A percentile compares a stretch with the other conserved stretches of the same genome.
Evolutionary conservation across 2,113 vertebrate species (phyloP).

Genomic region (Thinocorus orbignyianus): DNA sequence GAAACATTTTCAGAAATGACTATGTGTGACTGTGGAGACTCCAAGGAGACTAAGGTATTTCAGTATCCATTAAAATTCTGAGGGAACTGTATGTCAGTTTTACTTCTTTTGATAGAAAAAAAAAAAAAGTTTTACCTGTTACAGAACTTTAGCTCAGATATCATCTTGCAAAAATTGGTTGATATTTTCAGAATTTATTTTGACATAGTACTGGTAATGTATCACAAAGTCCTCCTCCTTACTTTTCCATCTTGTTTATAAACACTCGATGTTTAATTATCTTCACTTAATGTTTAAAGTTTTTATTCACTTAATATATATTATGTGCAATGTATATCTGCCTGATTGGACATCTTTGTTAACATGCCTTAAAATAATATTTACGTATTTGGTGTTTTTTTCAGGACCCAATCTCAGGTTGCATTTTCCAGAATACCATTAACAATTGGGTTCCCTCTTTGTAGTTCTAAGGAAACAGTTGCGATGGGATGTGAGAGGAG

Average conservation of each 20-base stretch:
- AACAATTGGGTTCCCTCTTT: background rate
- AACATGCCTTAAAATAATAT: background rate
- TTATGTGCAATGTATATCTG: no score
- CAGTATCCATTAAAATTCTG: background rate
- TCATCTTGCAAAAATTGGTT: background rate
- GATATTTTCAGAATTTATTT: background rate
- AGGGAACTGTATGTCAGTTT: background rate
- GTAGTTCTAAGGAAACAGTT: background rate
- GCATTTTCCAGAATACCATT: background rate
- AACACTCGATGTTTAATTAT: background rate
- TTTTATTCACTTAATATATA: background rate
- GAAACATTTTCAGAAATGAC: background rate
- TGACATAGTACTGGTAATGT: background rate
- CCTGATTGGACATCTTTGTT: background rate
- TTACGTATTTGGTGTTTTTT: background rate
- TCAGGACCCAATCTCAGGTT: background rate
- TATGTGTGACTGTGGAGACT: background rate
- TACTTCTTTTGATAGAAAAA: background rate
- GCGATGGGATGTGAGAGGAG: background rate
- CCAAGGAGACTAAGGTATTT: background rate
- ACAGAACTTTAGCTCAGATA: background rate
- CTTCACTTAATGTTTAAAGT: background rate
- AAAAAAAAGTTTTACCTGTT: background rate
- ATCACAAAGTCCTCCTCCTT: background rate
- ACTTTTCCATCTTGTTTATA: background rate